phyloP scores from a whole-genome alignment of 1,140 invertebrate species.

The Spodoptera frugiperda region DNA sequence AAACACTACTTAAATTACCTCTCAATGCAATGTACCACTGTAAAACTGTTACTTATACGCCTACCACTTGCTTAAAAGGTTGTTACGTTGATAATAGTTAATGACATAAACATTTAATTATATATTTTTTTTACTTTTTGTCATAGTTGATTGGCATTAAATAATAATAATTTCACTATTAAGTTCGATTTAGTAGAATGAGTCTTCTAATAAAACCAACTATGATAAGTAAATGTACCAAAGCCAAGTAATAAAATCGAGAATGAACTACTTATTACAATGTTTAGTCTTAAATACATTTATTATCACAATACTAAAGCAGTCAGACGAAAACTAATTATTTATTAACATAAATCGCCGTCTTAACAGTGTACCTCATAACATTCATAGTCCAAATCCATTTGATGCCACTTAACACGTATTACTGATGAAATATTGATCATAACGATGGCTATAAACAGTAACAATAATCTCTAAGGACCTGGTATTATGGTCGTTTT shows the following conservation, averaged over 20 bases:
- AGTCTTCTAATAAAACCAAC: no score
- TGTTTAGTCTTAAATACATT: background rate
- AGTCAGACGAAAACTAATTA: background rate
- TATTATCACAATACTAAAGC: background rate
- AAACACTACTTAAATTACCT: no score
- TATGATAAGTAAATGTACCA: no score
- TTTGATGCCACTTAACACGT: slow-evolving; percentile 29
- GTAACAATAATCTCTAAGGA: slow-evolving; percentile 40
- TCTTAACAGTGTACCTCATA: background rate
- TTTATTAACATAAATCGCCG: slow-evolving; percentile 2
- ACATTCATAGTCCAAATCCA: slow-evolving; percentile 10
- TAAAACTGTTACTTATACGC: no score
- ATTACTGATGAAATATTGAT: slow-evolving; percentile 36
- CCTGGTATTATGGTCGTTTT: slow-evolving; percentile 18
- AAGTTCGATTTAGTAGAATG: no score
- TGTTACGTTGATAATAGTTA: no score
- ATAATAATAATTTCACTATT: no score
- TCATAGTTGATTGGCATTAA: no score
- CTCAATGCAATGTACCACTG: no score
- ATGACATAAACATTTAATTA: no score
- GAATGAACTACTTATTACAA: background rate
- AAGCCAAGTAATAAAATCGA: background rate
- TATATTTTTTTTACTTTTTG: no score
- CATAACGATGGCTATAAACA: slow-evolving; percentile 25
- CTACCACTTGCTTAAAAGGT: no score